Conservation (phyloP, 2,888 invertebrate genomes). For the Tiphia femorata region DNA sequence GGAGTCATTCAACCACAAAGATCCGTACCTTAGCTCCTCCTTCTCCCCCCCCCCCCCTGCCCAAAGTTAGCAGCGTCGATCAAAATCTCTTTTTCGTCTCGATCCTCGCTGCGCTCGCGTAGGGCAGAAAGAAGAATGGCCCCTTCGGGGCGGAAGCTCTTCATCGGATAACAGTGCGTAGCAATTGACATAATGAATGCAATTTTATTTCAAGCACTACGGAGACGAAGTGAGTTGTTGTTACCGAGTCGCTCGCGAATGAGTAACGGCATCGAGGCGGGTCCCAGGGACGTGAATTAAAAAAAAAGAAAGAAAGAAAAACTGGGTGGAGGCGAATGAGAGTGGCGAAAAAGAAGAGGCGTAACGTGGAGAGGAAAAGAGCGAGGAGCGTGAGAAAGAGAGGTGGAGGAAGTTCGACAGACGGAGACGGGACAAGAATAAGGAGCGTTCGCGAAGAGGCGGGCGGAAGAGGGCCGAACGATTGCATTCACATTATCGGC, state of each 20-base stretch:
- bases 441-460: background rate
- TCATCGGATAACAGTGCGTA: conserved; percentile 41
- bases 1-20: no score
- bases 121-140: conserved; percentile 23
- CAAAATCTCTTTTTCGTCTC: conserved; percentile 1
- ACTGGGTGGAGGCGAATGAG: background rate
- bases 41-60: background rate
- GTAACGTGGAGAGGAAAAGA: no score
- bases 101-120: conserved; percentile 1
- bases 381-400: conserved; percentile 2
- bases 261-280: conserved; percentile 33
- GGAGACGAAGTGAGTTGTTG: conserved; percentile 37
- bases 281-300: conserved; percentile 1
- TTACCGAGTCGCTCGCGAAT: conserved; percentile 42
- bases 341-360: conserved; percentile 9
- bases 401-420: conserved; percentile 1
- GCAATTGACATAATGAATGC: conserved; percentile 54
- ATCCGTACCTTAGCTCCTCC: background rate
- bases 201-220: conserved; percentile 48
- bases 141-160: conserved; percentile 36
- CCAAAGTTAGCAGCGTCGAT: no score
- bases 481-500: conserved; percentile 45
- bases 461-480: conserved; percentile 23
- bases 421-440: conserved; percentile 10
- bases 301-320: conserved; percentile 5